Conservation (phyloP, 2,888 invertebrate species). For the Torymus auratus region DNA sequence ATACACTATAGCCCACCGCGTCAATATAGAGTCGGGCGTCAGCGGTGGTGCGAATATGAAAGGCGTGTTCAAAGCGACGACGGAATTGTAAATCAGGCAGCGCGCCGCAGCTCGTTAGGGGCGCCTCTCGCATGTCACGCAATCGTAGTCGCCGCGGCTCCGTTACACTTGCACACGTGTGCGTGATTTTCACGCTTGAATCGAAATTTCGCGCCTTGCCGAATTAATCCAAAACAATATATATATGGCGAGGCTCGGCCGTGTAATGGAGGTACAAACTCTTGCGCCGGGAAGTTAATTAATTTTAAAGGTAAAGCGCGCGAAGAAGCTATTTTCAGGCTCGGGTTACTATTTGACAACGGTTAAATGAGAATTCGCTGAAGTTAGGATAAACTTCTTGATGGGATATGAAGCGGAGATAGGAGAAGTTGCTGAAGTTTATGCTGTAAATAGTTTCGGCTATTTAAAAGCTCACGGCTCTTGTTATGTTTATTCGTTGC, state of each 20-base stretch:
- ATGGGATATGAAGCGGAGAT: no score
- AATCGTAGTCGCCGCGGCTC: conserved; percentile 40
- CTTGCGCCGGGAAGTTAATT: neutral
- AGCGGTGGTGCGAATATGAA: no score
- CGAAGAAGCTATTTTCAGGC: no score
- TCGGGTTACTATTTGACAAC: no score
- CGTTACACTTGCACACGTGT: conserved; percentile 5
- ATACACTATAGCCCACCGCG: neutral
- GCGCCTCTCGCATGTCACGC: conserved; percentile 63
- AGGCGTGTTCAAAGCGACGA: neutral
- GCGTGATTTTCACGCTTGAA: conserved; percentile 17
- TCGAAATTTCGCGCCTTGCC: conserved; percentile 32
- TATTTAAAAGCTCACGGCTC: no score
- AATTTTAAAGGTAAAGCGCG: neutral
- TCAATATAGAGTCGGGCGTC: no score
- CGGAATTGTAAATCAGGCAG: conserved; percentile 55
- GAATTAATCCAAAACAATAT: conserved; percentile 33
- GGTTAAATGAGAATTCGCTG: no score
- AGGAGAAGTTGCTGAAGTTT: no score
- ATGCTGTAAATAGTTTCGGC: no score
- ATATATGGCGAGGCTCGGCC: neutral
- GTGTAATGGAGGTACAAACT: conserved; percentile 12
- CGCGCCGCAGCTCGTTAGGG: conserved; percentile 56
- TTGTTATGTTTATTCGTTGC: no score
- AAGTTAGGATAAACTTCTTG: no score